Percentiles rank a stretch among this genome's conserved stretches.
Evolutionary conservation across 2,113 vertebrate species (phyloP).

Genomic region (Glaucomys volans): DNA sequence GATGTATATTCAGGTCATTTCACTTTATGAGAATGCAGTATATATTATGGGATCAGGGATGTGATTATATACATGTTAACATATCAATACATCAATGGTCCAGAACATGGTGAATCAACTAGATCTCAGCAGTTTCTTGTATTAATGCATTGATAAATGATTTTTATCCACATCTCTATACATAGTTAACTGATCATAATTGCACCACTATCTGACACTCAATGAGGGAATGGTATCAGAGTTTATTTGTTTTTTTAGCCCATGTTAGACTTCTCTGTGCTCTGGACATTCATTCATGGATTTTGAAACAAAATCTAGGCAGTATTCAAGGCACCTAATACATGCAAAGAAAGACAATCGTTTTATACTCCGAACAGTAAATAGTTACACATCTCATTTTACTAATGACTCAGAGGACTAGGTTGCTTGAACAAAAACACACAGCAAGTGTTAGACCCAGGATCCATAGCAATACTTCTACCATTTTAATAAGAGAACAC

Average conservation of each 20-base stretch:
- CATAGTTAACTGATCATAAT: background rate
- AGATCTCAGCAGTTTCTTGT: background rate
- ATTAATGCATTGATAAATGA: background rate
- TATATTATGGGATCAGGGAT: background rate
- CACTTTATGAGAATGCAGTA: background rate
- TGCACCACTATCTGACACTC: background rate
- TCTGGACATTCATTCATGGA: background rate
- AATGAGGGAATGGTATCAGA: background rate
- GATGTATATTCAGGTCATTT: background rate
- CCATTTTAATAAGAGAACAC: conserved; percentile 30
- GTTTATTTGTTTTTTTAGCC: background rate
- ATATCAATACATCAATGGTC: no score
- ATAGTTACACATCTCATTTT: background rate
- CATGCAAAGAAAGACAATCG: background rate
- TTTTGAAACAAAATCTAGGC: background rate
- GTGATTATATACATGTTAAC: background rate
- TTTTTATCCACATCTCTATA: background rate
- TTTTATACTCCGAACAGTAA: background rate
- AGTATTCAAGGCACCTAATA: background rate
- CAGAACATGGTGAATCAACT: background rate
- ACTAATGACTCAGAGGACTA: background rate
- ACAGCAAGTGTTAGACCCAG: background rate
- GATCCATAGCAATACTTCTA: background rate
- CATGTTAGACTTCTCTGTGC: background rate
- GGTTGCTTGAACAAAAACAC: background rate